Percentiles rank a stretch among this genome's conserved stretches.
phyloP scores from a whole-genome alignment of 2,113 vertebrate genomes.

The Chauna torquata region DNA sequence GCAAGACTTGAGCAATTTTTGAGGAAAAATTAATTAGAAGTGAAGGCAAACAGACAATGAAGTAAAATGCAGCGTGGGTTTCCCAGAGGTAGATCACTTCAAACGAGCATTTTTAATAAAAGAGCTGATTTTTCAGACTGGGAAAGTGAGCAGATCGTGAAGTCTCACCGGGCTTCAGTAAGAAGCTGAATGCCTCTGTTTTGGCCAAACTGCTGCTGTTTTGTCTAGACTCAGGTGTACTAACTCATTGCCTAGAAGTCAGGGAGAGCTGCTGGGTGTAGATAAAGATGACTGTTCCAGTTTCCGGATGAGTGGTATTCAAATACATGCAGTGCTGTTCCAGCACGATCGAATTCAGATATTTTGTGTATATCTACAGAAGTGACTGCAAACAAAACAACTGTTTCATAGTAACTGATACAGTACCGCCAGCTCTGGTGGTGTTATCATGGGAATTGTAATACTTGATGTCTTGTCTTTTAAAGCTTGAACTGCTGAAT shows the following conservation, averaged over 20 bases:
- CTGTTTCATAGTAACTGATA: background rate
- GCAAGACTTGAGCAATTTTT: background rate
- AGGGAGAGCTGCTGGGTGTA: background rate
- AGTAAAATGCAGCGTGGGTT: background rate
- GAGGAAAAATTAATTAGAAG: constrained; percentile 9
- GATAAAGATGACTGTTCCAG: background rate
- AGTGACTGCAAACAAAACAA: background rate
- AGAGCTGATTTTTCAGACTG: background rate
- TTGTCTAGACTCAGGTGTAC: background rate
- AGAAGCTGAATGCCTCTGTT: background rate
- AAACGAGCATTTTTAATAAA: background rate
- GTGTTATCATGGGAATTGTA: background rate
- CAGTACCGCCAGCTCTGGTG: background rate
- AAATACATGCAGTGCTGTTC: background rate
- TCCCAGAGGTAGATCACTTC: constrained; percentile 8
- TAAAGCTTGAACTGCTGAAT: background rate
- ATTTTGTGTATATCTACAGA: background rate
- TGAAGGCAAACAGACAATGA: constrained; percentile 18
- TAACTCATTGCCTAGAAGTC: background rate
- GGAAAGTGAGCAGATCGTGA: background rate
- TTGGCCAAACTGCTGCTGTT: background rate
- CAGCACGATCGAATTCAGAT: background rate
- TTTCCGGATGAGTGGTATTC: background rate
- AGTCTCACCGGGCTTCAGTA: background rate
- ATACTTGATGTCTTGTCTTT: background rate